These are phyloP conservation scores for Manis javanica DNA, from an alignment of 2,797 vertebrate genomes.

Conservation along the genomic window DNA sequence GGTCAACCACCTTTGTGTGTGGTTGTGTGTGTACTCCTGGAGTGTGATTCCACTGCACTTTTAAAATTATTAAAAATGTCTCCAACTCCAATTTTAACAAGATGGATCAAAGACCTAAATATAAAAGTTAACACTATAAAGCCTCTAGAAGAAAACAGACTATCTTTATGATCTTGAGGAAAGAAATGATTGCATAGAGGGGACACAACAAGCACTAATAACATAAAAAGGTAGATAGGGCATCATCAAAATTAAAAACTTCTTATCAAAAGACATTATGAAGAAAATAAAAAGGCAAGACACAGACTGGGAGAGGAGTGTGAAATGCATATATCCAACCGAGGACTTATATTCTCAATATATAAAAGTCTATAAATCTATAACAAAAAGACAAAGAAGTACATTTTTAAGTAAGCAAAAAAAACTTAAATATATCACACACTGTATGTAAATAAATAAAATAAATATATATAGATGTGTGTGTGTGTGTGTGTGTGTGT, in stretches of 20 bases:
- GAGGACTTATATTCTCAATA: not conserved
- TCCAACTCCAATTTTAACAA: not conserved
- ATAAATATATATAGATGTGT: too few relatives aligned
- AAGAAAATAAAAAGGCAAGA: not conserved
- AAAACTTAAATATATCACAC: not conserved
- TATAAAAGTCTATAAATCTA: not conserved
- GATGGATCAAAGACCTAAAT: not conserved
- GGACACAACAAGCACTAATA: not conserved
- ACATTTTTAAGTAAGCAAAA: not conserved
- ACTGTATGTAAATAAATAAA: too few relatives aligned
- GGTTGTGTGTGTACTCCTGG: not conserved
- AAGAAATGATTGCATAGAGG: not conserved
- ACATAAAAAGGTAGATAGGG: not conserved
- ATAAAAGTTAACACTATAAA: not conserved
- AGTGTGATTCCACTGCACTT: not conserved
- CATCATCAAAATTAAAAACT: not conserved
- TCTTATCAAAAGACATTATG: not conserved
- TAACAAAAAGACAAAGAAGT: not conserved
- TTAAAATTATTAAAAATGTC: not conserved
- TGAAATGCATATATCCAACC: not conserved
- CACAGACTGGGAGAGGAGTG: not conserved
- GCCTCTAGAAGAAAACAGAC: not conserved
- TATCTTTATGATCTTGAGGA: not conserved
- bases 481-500: too few relatives aligned
- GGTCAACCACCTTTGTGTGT: not conserved